A percentile compares a stretch with the other conserved stretches of the same genome.
These are phyloP conservation scores for Mizuhopecten yessoensis DNA, from an alignment of 1,140 invertebrate species.

Conservation along the genomic window DNA sequence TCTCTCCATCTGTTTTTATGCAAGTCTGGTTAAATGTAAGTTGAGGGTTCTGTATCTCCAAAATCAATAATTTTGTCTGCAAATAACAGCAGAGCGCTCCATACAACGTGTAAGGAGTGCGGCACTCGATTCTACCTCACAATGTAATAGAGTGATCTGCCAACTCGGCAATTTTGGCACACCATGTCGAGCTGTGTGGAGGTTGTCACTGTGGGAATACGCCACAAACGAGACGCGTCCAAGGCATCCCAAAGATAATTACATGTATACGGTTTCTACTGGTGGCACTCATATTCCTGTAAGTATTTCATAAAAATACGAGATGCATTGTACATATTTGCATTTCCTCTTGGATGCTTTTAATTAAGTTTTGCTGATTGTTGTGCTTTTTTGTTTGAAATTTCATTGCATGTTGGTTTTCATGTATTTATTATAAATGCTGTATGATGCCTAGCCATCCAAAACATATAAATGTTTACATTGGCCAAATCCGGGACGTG, in stretches of 20 bases:
- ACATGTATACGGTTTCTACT: too few relatives aligned
- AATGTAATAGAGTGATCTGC: not conserved
- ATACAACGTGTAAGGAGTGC: not conserved
- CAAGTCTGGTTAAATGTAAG: constrained; percentile 27
- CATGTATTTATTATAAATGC: too few relatives aligned
- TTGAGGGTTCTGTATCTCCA: constrained; percentile 32
- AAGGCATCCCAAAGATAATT: not conserved
- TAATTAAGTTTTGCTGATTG: too few relatives aligned
- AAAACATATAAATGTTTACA: too few relatives aligned
- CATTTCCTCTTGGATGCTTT: too few relatives aligned
- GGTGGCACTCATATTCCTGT: too few relatives aligned
- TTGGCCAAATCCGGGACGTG: too few relatives aligned
- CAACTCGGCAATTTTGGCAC: constrained; percentile 2
- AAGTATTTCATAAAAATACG: too few relatives aligned
- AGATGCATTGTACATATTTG: too few relatives aligned
- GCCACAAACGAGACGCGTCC: not conserved
- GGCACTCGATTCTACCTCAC: not conserved
- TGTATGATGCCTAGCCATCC: too few relatives aligned
- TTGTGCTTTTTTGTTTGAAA: too few relatives aligned
- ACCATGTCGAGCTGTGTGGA: not conserved
- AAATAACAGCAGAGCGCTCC: constrained; percentile 25
- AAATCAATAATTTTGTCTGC: constrained; percentile 35
- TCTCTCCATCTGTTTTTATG: constrained; percentile 31
- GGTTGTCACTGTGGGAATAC: not conserved
- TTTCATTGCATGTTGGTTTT: too few relatives aligned